A percentile compares a stretch with the other conserved stretches of the same genome.
phyloP scores from a whole-genome alignment of 2,888 invertebrate species.

The Plagodis pulveraria region DNA sequence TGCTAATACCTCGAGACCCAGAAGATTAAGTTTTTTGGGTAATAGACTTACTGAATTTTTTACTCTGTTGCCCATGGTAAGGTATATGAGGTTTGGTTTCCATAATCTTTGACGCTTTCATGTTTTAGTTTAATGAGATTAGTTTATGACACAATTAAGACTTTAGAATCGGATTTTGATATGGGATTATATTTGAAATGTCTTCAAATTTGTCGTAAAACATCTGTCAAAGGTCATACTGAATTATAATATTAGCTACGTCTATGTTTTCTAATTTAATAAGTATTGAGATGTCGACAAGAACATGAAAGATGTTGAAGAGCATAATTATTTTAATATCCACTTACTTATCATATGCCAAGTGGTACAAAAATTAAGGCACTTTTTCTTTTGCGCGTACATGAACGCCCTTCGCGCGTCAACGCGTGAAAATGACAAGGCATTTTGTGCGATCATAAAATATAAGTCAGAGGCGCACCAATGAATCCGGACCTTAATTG shows the following conservation, averaged over 20 bases:
- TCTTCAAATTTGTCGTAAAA: conserved; percentile 10
- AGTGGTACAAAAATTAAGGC: background rate
- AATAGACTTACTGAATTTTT: background rate
- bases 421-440: conserved; percentile 57
- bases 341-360: too few relatives aligned
- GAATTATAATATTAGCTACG: background rate
- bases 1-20: background rate
- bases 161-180: conserved; percentile 17
- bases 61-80: conserved; percentile 14
- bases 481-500: conserved; percentile 16
- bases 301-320: too few relatives aligned
- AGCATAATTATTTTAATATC: too few relatives aligned
- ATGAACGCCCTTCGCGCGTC: conserved; percentile 28
- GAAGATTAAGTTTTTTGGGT: background rate
- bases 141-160: conserved; percentile 22
- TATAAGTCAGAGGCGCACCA: conserved; percentile 26
- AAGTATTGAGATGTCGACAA: too few relatives aligned
- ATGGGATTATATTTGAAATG: conserved; percentile 7
- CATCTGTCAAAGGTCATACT: background rate
- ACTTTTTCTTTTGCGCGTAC: conserved; percentile 33
- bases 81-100: conserved; percentile 17
- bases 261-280: too few relatives aligned
- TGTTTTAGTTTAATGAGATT: conserved; percentile 25
- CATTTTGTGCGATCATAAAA: conserved; percentile 56
- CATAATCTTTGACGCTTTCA: conserved; percentile 24